Percentiles rank a stretch among this genome's conserved stretches.
These are phyloP conservation scores for Dendrolimus pini DNA, from an alignment of 2,888 invertebrate species.

Conservation along the genomic window DNA sequence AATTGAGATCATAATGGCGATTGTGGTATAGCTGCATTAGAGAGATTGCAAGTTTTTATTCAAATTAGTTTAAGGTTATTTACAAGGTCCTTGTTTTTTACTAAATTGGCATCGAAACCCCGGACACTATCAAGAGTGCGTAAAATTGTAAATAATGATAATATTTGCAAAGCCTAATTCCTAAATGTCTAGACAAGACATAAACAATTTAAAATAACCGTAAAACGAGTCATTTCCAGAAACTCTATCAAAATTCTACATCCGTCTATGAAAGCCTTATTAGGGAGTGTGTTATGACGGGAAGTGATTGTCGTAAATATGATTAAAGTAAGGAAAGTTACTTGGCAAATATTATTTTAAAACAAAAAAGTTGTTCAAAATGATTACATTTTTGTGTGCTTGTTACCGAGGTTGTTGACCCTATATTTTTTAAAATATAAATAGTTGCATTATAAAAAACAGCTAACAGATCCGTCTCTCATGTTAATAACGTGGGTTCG, in stretches of 20 bases:
- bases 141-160: too few relatives aligned
- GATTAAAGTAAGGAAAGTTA: constrained; percentile 33
- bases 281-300: constrained; percentile 33
- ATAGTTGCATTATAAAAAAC: not conserved
- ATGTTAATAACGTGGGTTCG: too few relatives aligned
- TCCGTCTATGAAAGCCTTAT: constrained; percentile 26
- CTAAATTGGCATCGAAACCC: too few relatives aligned
- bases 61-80: too few relatives aligned
- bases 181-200: not conserved
- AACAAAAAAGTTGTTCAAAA: not conserved
- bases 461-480: too few relatives aligned
- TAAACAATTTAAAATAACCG: not conserved
- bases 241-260: constrained; percentile 10
- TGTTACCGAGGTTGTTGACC: not conserved
- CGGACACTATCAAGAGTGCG: too few relatives aligned
- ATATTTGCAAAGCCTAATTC: constrained; percentile 1
- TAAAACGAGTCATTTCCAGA: constrained; percentile 19
- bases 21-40: too few relatives aligned
- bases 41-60: too few relatives aligned
- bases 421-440: not conserved
- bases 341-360: constrained; percentile 18
- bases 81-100: too few relatives aligned
- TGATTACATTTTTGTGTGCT: not conserved
- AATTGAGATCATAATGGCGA: too few relatives aligned
- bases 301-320: constrained; percentile 48